phyloP scores from a whole-genome alignment of 2,797 vertebrate species.

The Coilia nasus region DNA sequence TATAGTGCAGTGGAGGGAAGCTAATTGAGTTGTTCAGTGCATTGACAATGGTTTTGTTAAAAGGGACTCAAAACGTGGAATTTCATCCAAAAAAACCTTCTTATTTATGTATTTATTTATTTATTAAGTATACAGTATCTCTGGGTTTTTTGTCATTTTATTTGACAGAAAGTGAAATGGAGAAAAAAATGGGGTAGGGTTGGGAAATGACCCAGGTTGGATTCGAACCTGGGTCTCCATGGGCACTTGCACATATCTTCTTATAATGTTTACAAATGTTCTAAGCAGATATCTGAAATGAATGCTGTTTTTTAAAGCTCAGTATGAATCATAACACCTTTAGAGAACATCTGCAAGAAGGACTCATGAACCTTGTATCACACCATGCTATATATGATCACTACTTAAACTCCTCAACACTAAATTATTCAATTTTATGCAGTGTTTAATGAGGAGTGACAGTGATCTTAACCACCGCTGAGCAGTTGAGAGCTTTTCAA shows the following conservation, averaged over 20 bases:
- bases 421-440: conserved; percentile 7
- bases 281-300: neutral
- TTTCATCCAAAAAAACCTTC: neutral
- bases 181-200: too few relatives aligned
- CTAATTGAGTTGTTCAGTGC: neutral
- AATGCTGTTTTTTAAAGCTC: neutral
- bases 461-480: conserved; percentile 15
- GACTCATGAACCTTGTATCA: neutral
- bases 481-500: neutral
- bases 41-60: neutral
- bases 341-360: neutral
- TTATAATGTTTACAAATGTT: neutral
- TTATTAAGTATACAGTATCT: too few relatives aligned
- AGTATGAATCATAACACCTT: neutral
- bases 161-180: too few relatives aligned
- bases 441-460: conserved; percentile 18
- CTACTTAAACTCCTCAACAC: neutral
- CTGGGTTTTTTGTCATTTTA: too few relatives aligned
- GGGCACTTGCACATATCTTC: neutral
- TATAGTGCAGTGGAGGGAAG: neutral
- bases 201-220: too few relatives aligned
- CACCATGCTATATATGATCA: conserved; percentile 3
- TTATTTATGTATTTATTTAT: too few relatives aligned
- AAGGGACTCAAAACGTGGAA: neutral
- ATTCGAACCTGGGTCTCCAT: too few relatives aligned